phyloP scores from a whole-genome alignment of 2,113 vertebrate genomes.

The Hemibagrus wyckioides region DNA sequence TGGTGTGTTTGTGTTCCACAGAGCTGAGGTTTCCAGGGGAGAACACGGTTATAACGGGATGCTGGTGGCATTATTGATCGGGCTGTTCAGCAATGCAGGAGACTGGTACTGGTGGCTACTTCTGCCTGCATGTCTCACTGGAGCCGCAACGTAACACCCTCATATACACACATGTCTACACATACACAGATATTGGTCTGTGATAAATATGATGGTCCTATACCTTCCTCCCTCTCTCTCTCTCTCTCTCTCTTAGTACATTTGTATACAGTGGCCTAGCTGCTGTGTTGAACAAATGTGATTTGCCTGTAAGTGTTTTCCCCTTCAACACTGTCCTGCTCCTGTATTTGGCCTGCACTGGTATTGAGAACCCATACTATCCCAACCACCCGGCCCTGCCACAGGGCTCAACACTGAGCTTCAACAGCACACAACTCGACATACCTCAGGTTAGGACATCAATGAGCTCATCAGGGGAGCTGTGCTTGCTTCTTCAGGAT shows the following conservation, averaged over 20 bases:
- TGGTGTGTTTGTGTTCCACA: slow-evolving; percentile 53
- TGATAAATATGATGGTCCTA: not conserved
- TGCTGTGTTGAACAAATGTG: slow-evolving; percentile 65
- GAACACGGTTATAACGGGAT: slow-evolving; percentile 72
- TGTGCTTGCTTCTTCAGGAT: not conserved
- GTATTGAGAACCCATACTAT: slow-evolving; percentile 67
- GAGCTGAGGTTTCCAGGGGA: slow-evolving; percentile 66
- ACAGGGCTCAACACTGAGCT: slow-evolving; percentile 43
- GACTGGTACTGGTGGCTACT: slow-evolving; percentile 78
- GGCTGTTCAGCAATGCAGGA: slow-evolving; percentile 68
- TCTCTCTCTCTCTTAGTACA: slow-evolving; percentile 58
- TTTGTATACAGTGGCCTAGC: slow-evolving; percentile 69
- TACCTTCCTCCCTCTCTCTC: slow-evolving; percentile 7
- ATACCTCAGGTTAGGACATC: slow-evolving; percentile 59
- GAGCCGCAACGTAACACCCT: slow-evolving; percentile 65
- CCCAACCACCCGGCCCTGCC: slow-evolving; percentile 59
- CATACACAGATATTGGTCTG: not conserved
- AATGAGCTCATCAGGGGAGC: not conserved
- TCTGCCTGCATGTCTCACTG: slow-evolving; percentile 64
- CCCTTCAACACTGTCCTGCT: slow-evolving; percentile 73
- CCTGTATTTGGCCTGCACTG: slow-evolving; percentile 72
- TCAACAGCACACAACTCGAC: slow-evolving; percentile 63
- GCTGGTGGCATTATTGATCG: slow-evolving; percentile 75
- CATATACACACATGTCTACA: not conserved
- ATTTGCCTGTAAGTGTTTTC: slow-evolving; percentile 70